Conservation (phyloP, 2,797 vertebrate genomes). For the Furcifer pardalis region DNA sequence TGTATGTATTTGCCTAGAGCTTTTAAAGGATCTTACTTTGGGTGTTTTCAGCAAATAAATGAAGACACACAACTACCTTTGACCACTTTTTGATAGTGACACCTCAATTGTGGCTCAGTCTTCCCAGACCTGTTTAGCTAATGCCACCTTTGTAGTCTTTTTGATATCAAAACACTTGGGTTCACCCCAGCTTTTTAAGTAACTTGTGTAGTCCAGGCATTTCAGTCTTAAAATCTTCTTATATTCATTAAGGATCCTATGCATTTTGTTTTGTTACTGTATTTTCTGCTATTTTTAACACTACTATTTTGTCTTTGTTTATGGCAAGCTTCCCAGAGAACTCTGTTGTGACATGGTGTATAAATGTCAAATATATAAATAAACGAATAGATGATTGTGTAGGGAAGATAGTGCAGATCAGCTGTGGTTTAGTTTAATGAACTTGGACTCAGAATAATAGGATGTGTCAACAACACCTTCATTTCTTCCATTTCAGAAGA, state of each 20-base stretch:
- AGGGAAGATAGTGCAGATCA: background rate
- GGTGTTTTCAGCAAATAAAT: background rate
- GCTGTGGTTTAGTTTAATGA: background rate
- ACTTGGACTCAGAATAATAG: background rate
- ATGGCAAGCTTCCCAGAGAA: background rate
- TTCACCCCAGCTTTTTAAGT: background rate
- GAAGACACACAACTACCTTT: background rate
- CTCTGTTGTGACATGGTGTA: background rate
- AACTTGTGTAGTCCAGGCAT: background rate
- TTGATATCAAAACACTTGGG: background rate
- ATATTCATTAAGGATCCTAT: background rate
- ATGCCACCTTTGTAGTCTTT: background rate
- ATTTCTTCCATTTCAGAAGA: slow-evolving; percentile 56
- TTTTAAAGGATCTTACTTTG: background rate
- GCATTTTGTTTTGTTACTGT: background rate
- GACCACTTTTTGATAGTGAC: background rate
- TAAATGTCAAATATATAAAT: background rate
- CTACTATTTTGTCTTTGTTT: background rate
- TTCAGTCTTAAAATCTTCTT: background rate
- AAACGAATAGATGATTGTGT: background rate
- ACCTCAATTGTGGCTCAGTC: background rate
- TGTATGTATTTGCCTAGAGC: background rate
- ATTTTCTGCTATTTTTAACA: background rate
- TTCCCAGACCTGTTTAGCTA: background rate
- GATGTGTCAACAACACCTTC: background rate